Evolutionary conservation across 2,113 vertebrate genomes (phyloP).

Genomic region (Eurystomus gularis): DNA sequence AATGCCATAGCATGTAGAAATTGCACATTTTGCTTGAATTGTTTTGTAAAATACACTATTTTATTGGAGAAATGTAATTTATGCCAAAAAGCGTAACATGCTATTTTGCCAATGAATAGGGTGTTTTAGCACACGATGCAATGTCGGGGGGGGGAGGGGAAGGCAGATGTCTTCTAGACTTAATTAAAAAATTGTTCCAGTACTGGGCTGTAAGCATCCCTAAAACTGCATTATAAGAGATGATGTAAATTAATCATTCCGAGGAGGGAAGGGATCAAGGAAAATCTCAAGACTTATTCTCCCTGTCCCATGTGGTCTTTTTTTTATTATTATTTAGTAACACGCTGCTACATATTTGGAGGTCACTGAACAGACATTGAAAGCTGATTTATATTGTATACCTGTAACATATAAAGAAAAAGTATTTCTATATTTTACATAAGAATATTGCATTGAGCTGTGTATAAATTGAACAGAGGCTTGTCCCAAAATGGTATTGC

Average conservation of each 20-base stretch:
- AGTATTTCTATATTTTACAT: neutral
- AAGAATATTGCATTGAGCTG: neutral
- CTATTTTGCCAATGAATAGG: conserved; percentile 52
- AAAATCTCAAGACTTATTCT: no score
- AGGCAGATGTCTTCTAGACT: neutral
- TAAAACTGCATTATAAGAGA: conserved; percentile 56
- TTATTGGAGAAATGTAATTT: conserved; percentile 63
- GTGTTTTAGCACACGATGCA: conserved; percentile 67
- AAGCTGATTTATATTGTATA: neutral
- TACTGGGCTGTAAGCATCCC: conserved; percentile 68
- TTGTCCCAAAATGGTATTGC: no score
- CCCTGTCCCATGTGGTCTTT: neutral
- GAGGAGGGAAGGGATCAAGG: no score
- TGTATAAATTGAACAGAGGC: no score
- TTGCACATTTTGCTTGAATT: conserved; percentile 76
- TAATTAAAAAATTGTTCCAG: neutral
- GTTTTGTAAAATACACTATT: conserved; percentile 70
- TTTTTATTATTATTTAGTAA: neutral
- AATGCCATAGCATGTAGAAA: conserved; percentile 68
- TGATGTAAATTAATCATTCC: no score
- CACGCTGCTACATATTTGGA: neutral
- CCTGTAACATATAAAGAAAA: neutral
- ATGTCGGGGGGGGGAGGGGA: neutral
- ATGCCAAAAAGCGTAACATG: conserved; percentile 71
- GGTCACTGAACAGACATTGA: neutral